phyloP scores from a whole-genome alignment of 1,140 invertebrate species.

The Lasaia peninsularis region DNA sequence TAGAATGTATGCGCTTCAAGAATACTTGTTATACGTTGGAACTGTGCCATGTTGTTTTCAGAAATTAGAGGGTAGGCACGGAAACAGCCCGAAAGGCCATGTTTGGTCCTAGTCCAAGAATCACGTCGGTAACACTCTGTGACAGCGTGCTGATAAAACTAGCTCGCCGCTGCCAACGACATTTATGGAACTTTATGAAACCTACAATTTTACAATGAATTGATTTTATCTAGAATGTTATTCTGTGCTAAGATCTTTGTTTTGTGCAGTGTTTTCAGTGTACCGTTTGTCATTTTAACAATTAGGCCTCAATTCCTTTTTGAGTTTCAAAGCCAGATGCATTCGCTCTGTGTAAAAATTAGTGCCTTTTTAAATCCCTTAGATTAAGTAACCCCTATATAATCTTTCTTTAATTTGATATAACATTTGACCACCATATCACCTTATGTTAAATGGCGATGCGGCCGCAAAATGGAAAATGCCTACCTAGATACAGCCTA shows the following conservation, averaged over 20 bases:
- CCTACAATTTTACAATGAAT: background rate
- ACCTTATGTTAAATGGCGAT: too few species aligned
- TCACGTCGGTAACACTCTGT: conserved; percentile 20
- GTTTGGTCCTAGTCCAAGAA: conserved; percentile 44
- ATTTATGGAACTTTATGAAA: conserved; percentile 6
- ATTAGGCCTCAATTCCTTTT: too few species aligned
- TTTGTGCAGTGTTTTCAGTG: background rate
- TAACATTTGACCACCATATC: too few species aligned
- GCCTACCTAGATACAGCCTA: too few species aligned
- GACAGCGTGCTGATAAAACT: conserved; percentile 36
- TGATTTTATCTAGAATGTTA: background rate
- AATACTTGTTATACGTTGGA: conserved; percentile 39
- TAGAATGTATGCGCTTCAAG: conserved; percentile 29
- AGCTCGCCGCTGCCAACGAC: conserved; percentile 18
- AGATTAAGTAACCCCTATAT: too few species aligned
- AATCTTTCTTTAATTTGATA: too few species aligned
- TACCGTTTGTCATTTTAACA: too few species aligned
- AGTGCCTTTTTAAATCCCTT: too few species aligned
- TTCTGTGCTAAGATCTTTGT: background rate
- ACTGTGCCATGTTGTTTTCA: conserved; percentile 51
- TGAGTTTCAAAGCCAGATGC: too few species aligned
- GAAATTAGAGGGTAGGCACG: conserved; percentile 42
- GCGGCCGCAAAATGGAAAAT: too few species aligned
- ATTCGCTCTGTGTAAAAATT: too few species aligned
- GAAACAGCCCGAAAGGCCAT: conserved; percentile 25